These are phyloP conservation scores for Scortum barcoo DNA, from an alignment of 2,113 vertebrate genomes.

Conservation along the genomic window DNA sequence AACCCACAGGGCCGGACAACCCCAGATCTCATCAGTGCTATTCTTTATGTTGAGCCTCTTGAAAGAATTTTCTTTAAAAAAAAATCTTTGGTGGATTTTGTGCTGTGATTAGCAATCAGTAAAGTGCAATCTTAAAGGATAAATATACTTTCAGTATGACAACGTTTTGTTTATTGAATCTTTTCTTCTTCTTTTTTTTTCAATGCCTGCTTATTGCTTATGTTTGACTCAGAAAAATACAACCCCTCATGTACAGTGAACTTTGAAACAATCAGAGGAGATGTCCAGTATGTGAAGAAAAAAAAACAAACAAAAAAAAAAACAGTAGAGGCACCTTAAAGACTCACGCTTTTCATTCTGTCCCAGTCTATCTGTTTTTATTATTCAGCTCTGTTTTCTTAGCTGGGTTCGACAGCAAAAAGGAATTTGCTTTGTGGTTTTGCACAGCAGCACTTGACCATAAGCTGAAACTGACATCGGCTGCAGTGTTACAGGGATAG, in stretches of 20 bases:
- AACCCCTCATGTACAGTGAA: constrained; percentile 78
- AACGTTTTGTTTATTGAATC: constrained; percentile 69
- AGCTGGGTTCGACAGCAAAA: constrained; percentile 34
- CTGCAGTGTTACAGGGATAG: constrained; percentile 66
- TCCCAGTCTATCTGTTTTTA: constrained; percentile 36
- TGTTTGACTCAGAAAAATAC: constrained; percentile 67
- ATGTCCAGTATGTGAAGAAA: constrained; percentile 71
- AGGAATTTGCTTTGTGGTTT: constrained; percentile 59
- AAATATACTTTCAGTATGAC: constrained; percentile 77
- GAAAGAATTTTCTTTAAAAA: constrained; percentile 64
- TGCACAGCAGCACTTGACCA: constrained; percentile 66
- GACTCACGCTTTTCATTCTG: constrained; percentile 64
- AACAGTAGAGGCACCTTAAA: constrained; percentile 76
- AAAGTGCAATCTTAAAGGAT: constrained; percentile 85
- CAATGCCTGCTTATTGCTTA: constrained; percentile 72
- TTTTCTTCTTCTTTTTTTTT: constrained; percentile 63
- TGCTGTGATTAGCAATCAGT: constrained; percentile 88
- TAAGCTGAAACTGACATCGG: constrained; percentile 51
- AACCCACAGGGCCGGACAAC: constrained; percentile 20
- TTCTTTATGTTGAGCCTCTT: constrained; percentile 73
- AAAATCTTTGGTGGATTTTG: constrained; percentile 77
- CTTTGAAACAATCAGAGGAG: constrained; percentile 79
- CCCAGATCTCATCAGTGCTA: constrained; percentile 53
- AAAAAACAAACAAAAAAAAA: constrained; percentile 51
- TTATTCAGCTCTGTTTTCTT: constrained; percentile 46